These are phyloP conservation scores for Aporophyla nigra DNA, from an alignment of 2,888 invertebrate genomes.

Conservation along the genomic window DNA sequence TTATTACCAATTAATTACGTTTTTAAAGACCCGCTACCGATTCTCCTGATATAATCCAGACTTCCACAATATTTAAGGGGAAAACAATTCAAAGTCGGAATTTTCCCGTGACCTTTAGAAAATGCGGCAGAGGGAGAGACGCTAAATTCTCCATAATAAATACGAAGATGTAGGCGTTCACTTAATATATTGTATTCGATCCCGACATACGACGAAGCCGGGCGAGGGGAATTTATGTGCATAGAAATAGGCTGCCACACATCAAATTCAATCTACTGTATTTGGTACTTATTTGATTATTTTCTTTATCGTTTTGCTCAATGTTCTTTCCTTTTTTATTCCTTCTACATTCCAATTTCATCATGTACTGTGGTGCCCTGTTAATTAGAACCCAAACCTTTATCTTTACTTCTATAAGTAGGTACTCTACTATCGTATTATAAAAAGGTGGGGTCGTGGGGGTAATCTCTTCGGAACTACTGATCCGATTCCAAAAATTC, in stretches of 20 bases:
- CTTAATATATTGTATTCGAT: constrained; percentile 53
- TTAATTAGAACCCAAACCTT: neutral
- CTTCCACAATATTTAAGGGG: neutral
- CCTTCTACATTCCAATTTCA: neutral
- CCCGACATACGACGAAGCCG: constrained; percentile 21
- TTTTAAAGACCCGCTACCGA: neutral
- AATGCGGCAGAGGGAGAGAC: constrained; percentile 16
- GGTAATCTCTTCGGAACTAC: no score
- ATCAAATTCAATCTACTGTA: constrained; percentile 30
- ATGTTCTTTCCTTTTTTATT: neutral
- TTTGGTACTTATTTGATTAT: constrained; percentile 12
- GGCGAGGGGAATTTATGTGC: constrained; percentile 35
- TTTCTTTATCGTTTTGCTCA: neutral
- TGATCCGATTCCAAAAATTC: no score
- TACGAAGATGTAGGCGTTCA: constrained; percentile 22
- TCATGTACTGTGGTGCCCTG: neutral
- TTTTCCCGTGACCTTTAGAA: constrained; percentile 15
- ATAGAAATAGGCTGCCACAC: constrained; percentile 9
- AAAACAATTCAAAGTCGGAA: neutral
- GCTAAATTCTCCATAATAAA: constrained; percentile 34
- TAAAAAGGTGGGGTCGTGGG: no score
- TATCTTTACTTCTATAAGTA: no score
- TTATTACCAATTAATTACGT: neutral
- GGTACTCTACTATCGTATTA: no score
- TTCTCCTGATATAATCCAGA: neutral